Conservation (phyloP, 2,797 vertebrate species). For the Coluber constrictor region DNA sequence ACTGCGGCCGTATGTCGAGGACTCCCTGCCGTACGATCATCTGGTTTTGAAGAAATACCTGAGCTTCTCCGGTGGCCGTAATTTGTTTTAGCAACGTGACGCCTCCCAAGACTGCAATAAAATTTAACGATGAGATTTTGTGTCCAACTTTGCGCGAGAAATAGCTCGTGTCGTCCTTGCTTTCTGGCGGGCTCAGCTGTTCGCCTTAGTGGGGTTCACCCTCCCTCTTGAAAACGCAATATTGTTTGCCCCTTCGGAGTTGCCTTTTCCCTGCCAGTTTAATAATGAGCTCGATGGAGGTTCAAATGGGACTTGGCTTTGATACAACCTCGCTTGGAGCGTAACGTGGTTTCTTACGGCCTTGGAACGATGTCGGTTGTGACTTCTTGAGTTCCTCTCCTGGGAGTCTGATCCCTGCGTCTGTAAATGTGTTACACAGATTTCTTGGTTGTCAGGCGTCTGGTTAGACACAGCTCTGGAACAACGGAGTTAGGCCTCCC, state of each 20-base stretch:
- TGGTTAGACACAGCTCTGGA: background rate
- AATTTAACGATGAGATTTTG: background rate
- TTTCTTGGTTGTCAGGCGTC: background rate
- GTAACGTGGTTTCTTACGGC: background rate
- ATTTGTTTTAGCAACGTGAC: background rate
- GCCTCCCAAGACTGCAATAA: too few relatives aligned
- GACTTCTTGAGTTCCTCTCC: background rate
- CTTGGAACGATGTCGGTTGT: background rate
- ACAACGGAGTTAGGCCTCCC: background rate
- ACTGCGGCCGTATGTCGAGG: background rate
- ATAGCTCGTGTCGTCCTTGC: background rate
- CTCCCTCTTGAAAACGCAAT: background rate
- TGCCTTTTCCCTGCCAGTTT: slow-evolving; percentile 23
- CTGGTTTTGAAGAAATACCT: background rate
- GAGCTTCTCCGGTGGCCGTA: background rate
- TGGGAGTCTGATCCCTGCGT: background rate
- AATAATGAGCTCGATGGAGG: slow-evolving; percentile 19
- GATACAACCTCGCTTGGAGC: background rate
- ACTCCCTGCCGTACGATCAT: background rate
- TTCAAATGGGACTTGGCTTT: background rate
- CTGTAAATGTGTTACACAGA: background rate
- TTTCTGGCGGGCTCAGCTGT: background rate
- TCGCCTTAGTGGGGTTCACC: background rate
- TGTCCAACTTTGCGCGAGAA: background rate
- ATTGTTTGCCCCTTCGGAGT: background rate